Evolutionary conservation across 1,140 invertebrate genomes (phyloP), one percentile per base, ranked within the genome.

Genomic region (Zophobas atratus): DNA sequence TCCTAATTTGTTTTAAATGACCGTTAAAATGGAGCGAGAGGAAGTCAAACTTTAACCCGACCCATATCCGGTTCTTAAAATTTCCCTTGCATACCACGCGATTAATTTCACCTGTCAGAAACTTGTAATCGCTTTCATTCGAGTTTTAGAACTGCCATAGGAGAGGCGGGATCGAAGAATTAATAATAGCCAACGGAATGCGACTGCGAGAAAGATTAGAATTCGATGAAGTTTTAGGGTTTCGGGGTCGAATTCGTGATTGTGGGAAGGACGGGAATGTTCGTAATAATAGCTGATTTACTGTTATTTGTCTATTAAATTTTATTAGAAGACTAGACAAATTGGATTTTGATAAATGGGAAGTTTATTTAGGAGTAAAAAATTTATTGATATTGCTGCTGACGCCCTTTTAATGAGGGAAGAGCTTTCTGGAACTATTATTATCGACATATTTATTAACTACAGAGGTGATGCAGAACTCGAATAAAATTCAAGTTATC

Each of bases 101-200:
- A 72, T 72, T 73, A 73, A 73, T 73, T 73, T 73, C 49, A 73
- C 71, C 71, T 72, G 70, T 72, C 70, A 72, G 51, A 72, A 72
- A 72, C 34, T 60, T 60, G 56, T 60, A 60, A 60, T 60, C 56
- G 56, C 56, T 38, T 60, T 60, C 56, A 60, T 39, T 60, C 34
- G 35, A 39, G 56, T 60, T 60, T 60, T 60, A 5, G 56, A 60
- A 60, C 3, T 60, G 33, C 35, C 43, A 46, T 46, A 8, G 43
- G 43, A 8, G 8, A 8, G 8, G 43, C 3, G 43, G 3, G 56
- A 60, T 60, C 35, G 56, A 60, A 60, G 56, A 35, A 60, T 38
- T 60, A 60, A 60, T 60, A 60, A 60, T 39, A 6, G 56, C 3
- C 8, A 8, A 46, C 5, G 56, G 56, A 60, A 60, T 60, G 56